Base-by-base conservation (phyloP, 2,113 vertebrate genomes). In the Neomonachus schauinslandi region DNA sequence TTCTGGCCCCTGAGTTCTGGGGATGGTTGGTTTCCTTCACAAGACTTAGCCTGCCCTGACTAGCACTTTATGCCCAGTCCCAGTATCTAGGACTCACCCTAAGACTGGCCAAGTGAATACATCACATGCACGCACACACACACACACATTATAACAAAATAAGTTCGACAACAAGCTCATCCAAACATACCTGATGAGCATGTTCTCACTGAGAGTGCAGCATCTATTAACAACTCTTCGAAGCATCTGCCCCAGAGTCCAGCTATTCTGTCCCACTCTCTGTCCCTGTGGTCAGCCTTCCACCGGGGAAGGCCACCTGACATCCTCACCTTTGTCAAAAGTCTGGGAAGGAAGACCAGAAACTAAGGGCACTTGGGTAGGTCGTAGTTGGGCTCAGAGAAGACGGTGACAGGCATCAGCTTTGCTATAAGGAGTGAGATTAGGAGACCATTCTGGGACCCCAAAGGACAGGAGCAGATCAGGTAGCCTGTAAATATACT, bases 181-280 rank as follows among this genome's bases (percentile, higher is more conserved):
- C 26, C 67, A 74, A 22, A 11, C 46, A 19, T 2, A 8, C 36
- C 31, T 4, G 2, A 65, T 1, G 55, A 67, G 16, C 36, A 26
- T 7, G 6, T 12, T 1, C 0, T 7, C 31, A 33, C 88, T 24
- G 8, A 9, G 16, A 10, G 4, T 5, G 36, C 51, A 0, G 8
- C 28, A 13, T 1, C 39, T 12, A 0, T 2, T 13, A 15, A 33
- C 26, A 74, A 42, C 18, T 42, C 15, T 55, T 26, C 4, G 16
- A n/a, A 65, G 28, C 61, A 1, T 49, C 1, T 63, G 36, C 26
- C 36, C 36, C 36, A 61, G 28, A 31, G 72, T 21, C 63, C 16
- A 9, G 51, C 22, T 36, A 42, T 8, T 69, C 33, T 46, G 72
- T 6, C 53, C 33, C 14, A 7, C 7, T 21, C 22, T 36, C 59